Evolutionary conservation across 2,797 vertebrate genomes (phyloP).

Genomic region (Vespertilio murinus): DNA sequence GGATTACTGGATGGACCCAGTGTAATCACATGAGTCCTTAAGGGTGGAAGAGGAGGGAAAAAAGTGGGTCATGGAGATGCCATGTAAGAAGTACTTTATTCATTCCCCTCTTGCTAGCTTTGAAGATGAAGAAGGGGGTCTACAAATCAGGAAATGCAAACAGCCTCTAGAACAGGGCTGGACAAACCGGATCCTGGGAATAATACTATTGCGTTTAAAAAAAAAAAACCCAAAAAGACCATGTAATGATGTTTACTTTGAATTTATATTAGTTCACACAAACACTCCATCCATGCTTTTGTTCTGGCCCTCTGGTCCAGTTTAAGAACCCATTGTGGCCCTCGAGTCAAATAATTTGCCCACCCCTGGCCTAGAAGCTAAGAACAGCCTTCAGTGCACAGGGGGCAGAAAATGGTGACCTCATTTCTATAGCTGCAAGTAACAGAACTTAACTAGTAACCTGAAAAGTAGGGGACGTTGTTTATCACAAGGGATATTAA

Average conservation of each 20-base stretch:
- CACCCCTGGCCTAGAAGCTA: too few relatives aligned
- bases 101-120: not conserved
- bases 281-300: too few relatives aligned
- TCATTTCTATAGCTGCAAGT: not conserved
- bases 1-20: not conserved
- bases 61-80: not conserved
- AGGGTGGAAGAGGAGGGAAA: not conserved
- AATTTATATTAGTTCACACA: too few relatives aligned
- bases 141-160: not conserved
- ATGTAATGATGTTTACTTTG: too few relatives aligned
- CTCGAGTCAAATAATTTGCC: too few relatives aligned
- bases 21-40: not conserved
- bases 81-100: not conserved
- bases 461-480: not conserved
- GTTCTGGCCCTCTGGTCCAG: too few relatives aligned
- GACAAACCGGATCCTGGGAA: too few relatives aligned
- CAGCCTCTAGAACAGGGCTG: too few relatives aligned
- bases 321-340: too few relatives aligned
- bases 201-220: too few relatives aligned
- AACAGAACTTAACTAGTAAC: not conserved
- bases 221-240: too few relatives aligned
- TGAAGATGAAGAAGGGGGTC: not conserved
- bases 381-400: not conserved
- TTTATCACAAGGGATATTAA: not conserved
- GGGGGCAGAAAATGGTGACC: not conserved